phyloP scores from a whole-genome alignment of 2,113 vertebrate genomes.

The Indicator indicator region DNA sequence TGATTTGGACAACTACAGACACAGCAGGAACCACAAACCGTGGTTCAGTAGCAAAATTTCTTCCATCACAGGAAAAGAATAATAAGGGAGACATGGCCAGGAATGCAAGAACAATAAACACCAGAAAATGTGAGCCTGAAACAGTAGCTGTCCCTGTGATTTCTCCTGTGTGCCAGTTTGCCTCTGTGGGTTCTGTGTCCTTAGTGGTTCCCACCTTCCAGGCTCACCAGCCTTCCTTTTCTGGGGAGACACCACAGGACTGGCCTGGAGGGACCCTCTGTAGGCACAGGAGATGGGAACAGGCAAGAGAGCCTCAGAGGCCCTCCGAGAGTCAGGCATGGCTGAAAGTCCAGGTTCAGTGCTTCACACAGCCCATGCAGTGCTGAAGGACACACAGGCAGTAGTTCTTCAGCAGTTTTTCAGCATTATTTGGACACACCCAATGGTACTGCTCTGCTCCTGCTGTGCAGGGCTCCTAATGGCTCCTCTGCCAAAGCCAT shows the following conservation, averaged over 20 bases:
- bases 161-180: rapidly evolving
- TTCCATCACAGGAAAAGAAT: neutral
- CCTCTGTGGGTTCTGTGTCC: neutral
- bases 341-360: rapidly evolving
- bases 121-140: neutral
- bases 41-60: neutral
- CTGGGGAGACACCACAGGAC: neutral
- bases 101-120: neutral
- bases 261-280: neutral
- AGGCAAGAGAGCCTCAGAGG: neutral
- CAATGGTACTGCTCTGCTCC: neutral
- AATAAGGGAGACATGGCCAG: neutral
- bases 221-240: neutral
- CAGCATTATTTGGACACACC: neutral
- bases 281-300: neutral
- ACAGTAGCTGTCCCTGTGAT: neutral
- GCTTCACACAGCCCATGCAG: neutral
- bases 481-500: neutral
- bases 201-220: neutral
- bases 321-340: neutral
- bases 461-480: neutral
- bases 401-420: neutral
- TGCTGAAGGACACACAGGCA: neutral
- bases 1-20: neutral
- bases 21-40: neutral